Base-by-base conservation (phyloP, 2,888 invertebrate species). In the Tetragnatha montana region DNA sequence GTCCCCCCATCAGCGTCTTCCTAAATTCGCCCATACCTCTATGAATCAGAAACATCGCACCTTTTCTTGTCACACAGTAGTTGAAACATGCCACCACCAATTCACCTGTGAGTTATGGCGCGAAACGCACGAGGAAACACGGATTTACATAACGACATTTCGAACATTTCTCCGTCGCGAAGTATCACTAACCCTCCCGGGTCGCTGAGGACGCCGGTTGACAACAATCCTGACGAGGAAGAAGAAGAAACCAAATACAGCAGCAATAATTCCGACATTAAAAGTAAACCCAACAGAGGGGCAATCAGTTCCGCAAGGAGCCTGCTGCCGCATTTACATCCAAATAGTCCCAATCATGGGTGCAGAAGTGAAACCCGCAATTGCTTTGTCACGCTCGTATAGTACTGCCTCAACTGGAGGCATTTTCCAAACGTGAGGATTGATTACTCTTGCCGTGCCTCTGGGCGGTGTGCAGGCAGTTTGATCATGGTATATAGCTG, bases 271-370 rank as follows among this genome's bases (percentile, higher is more conserved):
- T 8, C 14, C 73, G 14, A 19, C n/a, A 73, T 35, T 19, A 73
- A 19, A 21, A 19, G 6, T 75, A 60, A 75, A 19, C 19, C 35
- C 35, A 47, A n/a, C 12, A 19, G 22, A 68, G 19, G 22, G 47
- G n/a, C 79, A 70, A 85, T 85, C 85, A 85, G 85, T 85, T 85
- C 85, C 85, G 85, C 85, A 50, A 85, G 78, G n/a, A n/a, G n/a
- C n/a, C 71, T 17, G 51, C 51, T 47, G 1, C 50, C 71, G 78
- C 85, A 85, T 85, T 85, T 78, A 21, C 85, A 85, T 85, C 79
- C 49, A 85, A 85, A 85, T 71, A 85, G 78, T 85, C 78, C 71
- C 78, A 84, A 85, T 76, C 75, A 50, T 76, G 75, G 71, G 50
- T 79, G 71, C n/a, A 85, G 85, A 70, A 85, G 78, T 85, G 85